Conservation (phyloP, 2,797 vertebrate genomes). For the Glossophaga mutica region DNA sequence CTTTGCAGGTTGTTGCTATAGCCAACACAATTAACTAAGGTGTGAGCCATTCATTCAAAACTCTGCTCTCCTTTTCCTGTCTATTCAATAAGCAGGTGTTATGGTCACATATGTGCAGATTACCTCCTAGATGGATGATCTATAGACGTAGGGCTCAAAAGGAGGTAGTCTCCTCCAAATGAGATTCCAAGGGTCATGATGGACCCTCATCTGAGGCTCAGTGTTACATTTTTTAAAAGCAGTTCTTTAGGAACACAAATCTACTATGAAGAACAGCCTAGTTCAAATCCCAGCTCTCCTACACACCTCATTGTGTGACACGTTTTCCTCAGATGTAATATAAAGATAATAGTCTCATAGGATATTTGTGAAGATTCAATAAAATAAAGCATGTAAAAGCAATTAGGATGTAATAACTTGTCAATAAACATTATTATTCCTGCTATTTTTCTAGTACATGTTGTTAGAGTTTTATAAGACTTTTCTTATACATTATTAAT, state of each 20-base stretch:
- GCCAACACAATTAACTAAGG: not conserved
- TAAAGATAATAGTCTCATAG: not conserved
- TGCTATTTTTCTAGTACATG: not conserved
- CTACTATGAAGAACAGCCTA: not conserved
- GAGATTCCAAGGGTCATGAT: not conserved
- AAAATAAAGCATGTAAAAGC: not conserved
- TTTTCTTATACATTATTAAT: conserved; percentile 15
- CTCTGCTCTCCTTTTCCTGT: not conserved
- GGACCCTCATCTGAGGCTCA: not conserved
- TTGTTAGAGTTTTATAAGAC: not conserved
- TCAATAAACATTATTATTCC: not conserved
- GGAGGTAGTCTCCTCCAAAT: not conserved
- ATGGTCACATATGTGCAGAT: not conserved
- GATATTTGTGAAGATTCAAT: not conserved
- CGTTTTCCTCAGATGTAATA: not conserved
- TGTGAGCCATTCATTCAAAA: not conserved
- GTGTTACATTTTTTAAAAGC: not conserved
- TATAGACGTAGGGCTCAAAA: not conserved
- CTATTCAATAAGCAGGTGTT: not conserved
- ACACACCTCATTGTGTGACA: not conserved
- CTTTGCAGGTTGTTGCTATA: not conserved
- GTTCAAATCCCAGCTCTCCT: not conserved
- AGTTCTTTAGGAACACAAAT: not conserved
- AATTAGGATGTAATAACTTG: not conserved
- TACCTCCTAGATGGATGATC: not conserved